Base-by-base conservation (phyloP, 2,888 invertebrate species). In the Pterobdella sp. region DNA sequence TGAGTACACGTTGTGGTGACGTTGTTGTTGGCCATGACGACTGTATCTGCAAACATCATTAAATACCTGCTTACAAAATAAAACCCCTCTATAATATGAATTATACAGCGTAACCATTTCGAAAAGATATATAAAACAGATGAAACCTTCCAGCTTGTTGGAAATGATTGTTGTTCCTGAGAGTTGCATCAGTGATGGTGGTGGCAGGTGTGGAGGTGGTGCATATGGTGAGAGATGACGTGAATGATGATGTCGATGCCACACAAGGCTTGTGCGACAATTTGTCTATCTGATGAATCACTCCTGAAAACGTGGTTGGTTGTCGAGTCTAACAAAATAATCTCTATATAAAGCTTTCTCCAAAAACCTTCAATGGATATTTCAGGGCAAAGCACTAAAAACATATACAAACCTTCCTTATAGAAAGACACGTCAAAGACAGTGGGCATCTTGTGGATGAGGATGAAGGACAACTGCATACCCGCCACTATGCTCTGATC, bases 401-500 rank as follows among this genome's bases (percentile, higher is more conserved):
- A 37, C n/a, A n/a, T n/a, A n/a, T n/a, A 10, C 60, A 76, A 74
- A 81, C 97, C 97, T 86, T 98, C 97, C 76, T 96, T 89, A 18
- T 94, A 89, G 85, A 98, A 98, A 86, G 94, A 94, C 75, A 92
- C 90, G 68, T 90, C 91, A 86, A 97, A 98, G 74, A 95, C 90
- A 77, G 94, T 91, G 0, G 96, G 94, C 79, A 98, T 85, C 81
- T 96, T 94, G 84, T 92, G 91, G 92, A 97, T 94, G 76, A 98
- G 86, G 79, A 97, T 93, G 84, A 94, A 93, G 3, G 94, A 94
- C 88, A 98, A 91, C 86, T 98, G 97, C 71, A 97, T 86, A 63
- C 96, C 94, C 72, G 94, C 94, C 68, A 97, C 95, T 64, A 96
- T 94, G 81, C 97, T 94, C 81, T 94, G 89, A 76, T 97, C 87